These are phyloP conservation scores for Zingel zingel DNA, from an alignment of 2,113 vertebrate genomes.

Conservation along the genomic window DNA sequence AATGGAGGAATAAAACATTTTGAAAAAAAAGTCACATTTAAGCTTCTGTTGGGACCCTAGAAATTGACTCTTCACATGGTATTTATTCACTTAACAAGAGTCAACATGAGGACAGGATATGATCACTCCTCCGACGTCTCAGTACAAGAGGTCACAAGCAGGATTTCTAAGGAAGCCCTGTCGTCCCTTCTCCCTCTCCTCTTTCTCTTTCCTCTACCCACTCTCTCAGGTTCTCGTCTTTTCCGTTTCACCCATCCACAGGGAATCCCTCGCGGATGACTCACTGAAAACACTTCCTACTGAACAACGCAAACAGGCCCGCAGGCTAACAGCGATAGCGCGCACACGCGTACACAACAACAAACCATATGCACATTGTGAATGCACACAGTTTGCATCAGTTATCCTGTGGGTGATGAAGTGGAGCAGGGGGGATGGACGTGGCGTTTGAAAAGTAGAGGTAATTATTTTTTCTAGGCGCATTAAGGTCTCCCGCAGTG, in stretches of 20 bases:
- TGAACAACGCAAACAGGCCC: slow-evolving; percentile 81
- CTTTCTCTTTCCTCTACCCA: slow-evolving; percentile 20
- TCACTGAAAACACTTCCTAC: slow-evolving; percentile 86
- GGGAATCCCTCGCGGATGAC: slow-evolving; percentile 90
- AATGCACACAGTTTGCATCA: slow-evolving; percentile 74
- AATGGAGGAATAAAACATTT: slow-evolving; percentile 11
- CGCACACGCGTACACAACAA: slow-evolving; percentile 45
- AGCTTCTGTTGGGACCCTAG: fast-evolving
- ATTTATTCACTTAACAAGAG: slow-evolving; percentile 5
- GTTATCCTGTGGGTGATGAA: slow-evolving; percentile 67
- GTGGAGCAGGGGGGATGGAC: slow-evolving; percentile 58
- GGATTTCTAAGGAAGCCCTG: slow-evolving; percentile 34
- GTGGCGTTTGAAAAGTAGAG: slow-evolving; percentile 62
- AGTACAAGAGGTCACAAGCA: neutral
- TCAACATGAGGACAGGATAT: neutral
- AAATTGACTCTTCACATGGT: neutral
- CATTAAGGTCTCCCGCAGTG: slow-evolving; percentile 63
- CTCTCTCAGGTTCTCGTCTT: slow-evolving; percentile 68
- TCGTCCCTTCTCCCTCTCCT: neutral
- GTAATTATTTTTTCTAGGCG: slow-evolving; percentile 77
- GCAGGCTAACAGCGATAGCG: slow-evolving; percentile 64
- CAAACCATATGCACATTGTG: slow-evolving; percentile 32
- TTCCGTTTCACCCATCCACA: slow-evolving; percentile 82
- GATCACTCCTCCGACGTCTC: neutral
- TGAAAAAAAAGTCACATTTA: slow-evolving; percentile 19